Base-by-base conservation (phyloP, 1,140 invertebrate species). In the Papilio aristodemus region DNA sequence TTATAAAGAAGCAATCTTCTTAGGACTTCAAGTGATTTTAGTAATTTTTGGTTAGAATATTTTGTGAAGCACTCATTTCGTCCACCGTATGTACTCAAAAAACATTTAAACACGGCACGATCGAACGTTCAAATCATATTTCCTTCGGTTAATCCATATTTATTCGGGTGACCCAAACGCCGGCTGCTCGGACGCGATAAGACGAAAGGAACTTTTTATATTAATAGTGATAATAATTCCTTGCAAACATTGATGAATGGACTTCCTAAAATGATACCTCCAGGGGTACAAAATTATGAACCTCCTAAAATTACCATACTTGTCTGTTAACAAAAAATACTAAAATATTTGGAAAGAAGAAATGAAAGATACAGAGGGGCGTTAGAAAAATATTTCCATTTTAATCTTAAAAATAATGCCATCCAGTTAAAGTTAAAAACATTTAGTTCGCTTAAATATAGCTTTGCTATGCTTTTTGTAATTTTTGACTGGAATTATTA, bases 81-180 rank as follows among this genome's bases (percentile, higher is more conserved):
- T 17, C 7, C 10, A 38, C 37, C 41, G 41, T 50, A 63, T 63
- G 60, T 43, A 27, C 10, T 27, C 41, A 36, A 25, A 59, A 25
- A 59, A 66, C 63, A 66, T 46, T 66, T 4, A 27, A 32, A 66
- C 41, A 46, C 25, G n/a, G n/a, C n/a, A n/a, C 22, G 25, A 32
- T 46, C 22, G 39, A 27, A 50, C 17, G 32, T 37, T 13, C 13
- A 50, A 66, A 66, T 80, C 74, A 76, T 74, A 80, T 80, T 80
- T 80, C 71, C 71, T 57, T 69, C 63, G 25, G 70, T 64, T 80
- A 80, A 80, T 80, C 78, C 76, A 80, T 78, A 80, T 78, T 80
- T 80, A 80, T 78, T 72, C 57, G 73, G 70, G 71, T 78, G 76
- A 76, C 76, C 78, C 73, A 72, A 41, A 38, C 43, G 57, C 67